Percentiles rank a stretch among this genome's conserved stretches.
Evolutionary conservation across 2,797 vertebrate genomes (phyloP).

Genomic region (Prunella strophiata): DNA sequence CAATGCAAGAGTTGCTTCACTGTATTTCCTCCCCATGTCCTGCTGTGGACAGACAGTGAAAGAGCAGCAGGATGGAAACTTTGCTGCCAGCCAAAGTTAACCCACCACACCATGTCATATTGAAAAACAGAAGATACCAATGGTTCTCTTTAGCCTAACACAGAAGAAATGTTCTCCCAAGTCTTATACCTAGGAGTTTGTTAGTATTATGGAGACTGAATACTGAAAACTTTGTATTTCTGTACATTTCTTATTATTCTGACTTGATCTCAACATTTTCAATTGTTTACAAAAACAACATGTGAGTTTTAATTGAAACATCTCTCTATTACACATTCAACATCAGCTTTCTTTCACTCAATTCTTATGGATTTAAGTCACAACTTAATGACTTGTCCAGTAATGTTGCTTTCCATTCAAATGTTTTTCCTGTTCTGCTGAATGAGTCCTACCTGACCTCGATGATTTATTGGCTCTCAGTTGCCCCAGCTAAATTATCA

Average conservation of each 20-base stretch:
- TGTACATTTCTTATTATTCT: background rate
- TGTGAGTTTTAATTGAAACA: background rate
- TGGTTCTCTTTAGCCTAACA: background rate
- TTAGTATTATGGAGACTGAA: background rate
- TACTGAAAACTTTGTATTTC: background rate
- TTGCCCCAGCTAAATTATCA: slow-evolving; percentile 31
- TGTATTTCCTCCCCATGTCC: background rate
- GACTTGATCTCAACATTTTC: background rate
- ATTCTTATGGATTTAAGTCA: background rate
- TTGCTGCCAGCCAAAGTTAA: background rate
- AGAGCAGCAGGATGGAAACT: background rate
- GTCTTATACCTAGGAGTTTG: background rate
- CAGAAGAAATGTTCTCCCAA: background rate
- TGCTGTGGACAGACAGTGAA: background rate
- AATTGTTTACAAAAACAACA: background rate
- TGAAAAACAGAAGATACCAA: background rate
- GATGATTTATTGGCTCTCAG: slow-evolving; percentile 39
- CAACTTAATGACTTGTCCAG: background rate
- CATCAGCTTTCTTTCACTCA: background rate
- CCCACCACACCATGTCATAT: background rate
- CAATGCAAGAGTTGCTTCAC: background rate
- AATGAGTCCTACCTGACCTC: background rate
- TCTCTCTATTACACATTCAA: background rate
- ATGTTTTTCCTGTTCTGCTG: background rate
- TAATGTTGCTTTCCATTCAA: background rate